Evolutionary conservation across 35 echinoderm and acorn worm genomes (phyloP), one percentile per base, ranked within the genome.

Genomic region (Ptychodera flava): DNA sequence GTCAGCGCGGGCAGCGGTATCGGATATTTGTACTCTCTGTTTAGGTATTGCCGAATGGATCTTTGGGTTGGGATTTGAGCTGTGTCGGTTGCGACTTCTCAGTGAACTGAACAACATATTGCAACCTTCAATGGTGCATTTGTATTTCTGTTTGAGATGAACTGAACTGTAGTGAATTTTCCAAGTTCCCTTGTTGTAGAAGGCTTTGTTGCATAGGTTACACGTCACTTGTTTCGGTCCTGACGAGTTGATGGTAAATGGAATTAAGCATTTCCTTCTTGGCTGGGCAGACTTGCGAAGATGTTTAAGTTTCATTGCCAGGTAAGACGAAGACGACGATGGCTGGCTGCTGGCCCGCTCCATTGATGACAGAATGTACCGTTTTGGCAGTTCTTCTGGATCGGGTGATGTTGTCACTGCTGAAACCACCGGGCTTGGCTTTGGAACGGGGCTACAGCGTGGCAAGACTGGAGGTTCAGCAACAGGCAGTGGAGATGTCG

Each of bases 61-160:
- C 77, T 85, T 84, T 28, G 89, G 89, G 83, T 80, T 90, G 1
- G 89, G 89, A 80, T 90, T 90, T 27, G 89, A 64, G 85, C 89
- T 90, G 30, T 90, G 89, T 2, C 89, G 82, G 31, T 90, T 90
- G 34, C 89, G 89, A 77, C 89, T 90, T n/a, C 89, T 32, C 34
- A 90, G 37, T 36, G 89, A 90, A 38, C 89, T 90, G 28, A 90
- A 90, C n/a, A 78, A 37, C 89, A 90, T 90, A 29, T 90, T 90
- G 33, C 89, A 90, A 36, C 89, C 89, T 37, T 90, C 89, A 16
- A 90, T 82, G 10, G 38, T 90, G 52, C 89, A 90, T 31, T 85
- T 79, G 77, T 90, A 90, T 33, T 84, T 90, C n/a, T 85, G 82
- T 85, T 90, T 90, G 0, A 90, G 36, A 79, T 90, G 89, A 6